Conservation (phyloP, 1,140 invertebrate genomes). For the Papilio aristodemus region DNA sequence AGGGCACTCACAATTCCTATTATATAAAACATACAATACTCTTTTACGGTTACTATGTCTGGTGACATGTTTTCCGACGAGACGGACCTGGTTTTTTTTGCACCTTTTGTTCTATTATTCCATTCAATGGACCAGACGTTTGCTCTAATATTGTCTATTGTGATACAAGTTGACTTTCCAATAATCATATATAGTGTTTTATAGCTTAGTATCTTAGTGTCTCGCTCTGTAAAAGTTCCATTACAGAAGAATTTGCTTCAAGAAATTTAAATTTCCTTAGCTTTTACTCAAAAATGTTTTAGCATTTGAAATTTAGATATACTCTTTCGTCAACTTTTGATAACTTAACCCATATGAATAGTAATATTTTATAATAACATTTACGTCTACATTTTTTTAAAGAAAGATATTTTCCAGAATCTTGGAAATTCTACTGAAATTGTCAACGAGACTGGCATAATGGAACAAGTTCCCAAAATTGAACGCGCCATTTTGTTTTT, state of each 20-base stretch:
- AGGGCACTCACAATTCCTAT: slow-evolving; percentile 39
- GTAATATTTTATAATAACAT: too few species aligned
- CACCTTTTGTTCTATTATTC: slow-evolving; percentile 31
- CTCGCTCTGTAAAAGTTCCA: too few species aligned
- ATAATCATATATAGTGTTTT: not conserved
- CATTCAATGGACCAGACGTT: slow-evolving; percentile 11
- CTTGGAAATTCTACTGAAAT: not conserved
- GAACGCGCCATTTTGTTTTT: slow-evolving; percentile 2
- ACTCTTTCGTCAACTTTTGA: too few species aligned
- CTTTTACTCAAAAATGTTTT: too few species aligned
- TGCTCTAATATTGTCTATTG: slow-evolving; percentile 13
- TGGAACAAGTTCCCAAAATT: slow-evolving; percentile 7
- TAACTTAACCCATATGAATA: too few species aligned
- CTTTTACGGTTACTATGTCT: slow-evolving; percentile 53
- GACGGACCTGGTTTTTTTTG: slow-evolving; percentile 45
- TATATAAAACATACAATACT: slow-evolving; percentile 57
- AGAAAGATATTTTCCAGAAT: not conserved
- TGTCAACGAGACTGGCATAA: not conserved
- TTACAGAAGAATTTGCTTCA: too few species aligned
- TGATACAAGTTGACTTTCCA: not conserved
- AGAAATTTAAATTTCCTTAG: too few species aligned
- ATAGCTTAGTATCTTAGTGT: too few species aligned
- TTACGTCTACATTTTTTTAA: not conserved
- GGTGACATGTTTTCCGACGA: slow-evolving; percentile 38
- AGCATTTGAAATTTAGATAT: too few species aligned